A percentile compares a stretch with the other conserved stretches of the same genome.
Conservation (phyloP, 1,140 invertebrate genomes). For the Mizuhopecten yessoensis region DNA sequence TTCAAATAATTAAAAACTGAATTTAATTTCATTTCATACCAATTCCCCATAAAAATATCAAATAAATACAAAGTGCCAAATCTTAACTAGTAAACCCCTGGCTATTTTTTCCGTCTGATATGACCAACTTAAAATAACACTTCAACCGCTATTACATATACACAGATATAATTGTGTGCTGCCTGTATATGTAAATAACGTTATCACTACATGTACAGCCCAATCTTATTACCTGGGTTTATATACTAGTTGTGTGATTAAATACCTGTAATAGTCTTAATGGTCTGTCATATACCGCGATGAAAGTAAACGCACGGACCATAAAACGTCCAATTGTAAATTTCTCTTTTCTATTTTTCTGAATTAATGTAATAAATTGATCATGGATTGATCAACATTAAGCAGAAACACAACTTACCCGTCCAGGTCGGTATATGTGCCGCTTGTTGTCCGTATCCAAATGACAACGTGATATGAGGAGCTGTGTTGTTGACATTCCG, state of each 20-base stretch:
- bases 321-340: neutral
- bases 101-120: too few relatives aligned
- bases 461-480: conserved; percentile 25
- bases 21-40: too few relatives aligned
- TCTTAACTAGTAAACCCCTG: too few relatives aligned
- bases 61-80: too few relatives aligned
- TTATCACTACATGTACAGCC: neutral
- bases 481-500: neutral
- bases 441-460: conserved; percentile 21
- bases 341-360: neutral
- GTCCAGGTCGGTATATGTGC: conserved; percentile 1
- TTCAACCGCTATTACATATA: too few relatives aligned
- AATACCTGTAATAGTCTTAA: neutral
- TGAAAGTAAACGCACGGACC: neutral
- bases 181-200: neutral
- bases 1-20: too few relatives aligned
- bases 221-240: neutral
- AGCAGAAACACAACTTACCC: neutral
- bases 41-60: too few relatives aligned
- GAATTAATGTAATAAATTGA: neutral
- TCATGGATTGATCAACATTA: neutral
- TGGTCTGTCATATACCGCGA: neutral
- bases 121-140: too few relatives aligned
- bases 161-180: neutral
- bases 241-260: neutral